Base-by-base conservation (phyloP, 2,888 invertebrate species). In the Campoplex capitator region DNA sequence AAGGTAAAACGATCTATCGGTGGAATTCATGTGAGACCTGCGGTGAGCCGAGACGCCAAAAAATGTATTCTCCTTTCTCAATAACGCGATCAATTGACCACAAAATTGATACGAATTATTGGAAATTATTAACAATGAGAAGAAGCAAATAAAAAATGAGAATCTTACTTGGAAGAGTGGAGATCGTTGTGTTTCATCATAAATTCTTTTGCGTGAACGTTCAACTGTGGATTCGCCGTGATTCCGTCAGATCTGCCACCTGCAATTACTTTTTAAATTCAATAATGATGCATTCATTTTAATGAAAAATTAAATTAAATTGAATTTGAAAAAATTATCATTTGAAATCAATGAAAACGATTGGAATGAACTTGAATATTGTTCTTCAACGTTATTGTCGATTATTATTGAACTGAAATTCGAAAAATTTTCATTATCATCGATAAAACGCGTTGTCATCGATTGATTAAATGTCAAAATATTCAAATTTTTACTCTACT, bases 141-240 rank as follows among this genome's bases (percentile, higher is more conserved):
- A 6, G 38, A 38, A 38, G 6, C 38, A 68, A 42, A 54, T 7
- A 45, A 42, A 56, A 28, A 56, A 28, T 51, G 32, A 32, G 7
- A 58, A 42, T 42, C 23, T 91, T 91, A 95, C 95, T 94, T 94
- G 83, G 94, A 93, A 85, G 93, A 91, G 89, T 93, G 93, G 83
- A 93, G 91, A 80, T 94, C 94, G 91, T 93, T 96, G 95, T 96
- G 96, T 94, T 96, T 96, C 97, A 97, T 97, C 92, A 97, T 97
- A 95, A 98, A 98, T 95, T 98, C 98, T 95, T 98, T 98, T 86
- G 98, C 98, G 95, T 98, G 97, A 89, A 97, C 98, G 95, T 98
- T 98, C 91, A 98, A 95, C 95, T 97, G 97, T 94, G 94, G 94
- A 92, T 96, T 97, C 54, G 94, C 92, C 93, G 95, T 95, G 93